phyloP scores from a whole-genome alignment of 2,888 invertebrate genomes.

The Eupithecia inturbata region DNA sequence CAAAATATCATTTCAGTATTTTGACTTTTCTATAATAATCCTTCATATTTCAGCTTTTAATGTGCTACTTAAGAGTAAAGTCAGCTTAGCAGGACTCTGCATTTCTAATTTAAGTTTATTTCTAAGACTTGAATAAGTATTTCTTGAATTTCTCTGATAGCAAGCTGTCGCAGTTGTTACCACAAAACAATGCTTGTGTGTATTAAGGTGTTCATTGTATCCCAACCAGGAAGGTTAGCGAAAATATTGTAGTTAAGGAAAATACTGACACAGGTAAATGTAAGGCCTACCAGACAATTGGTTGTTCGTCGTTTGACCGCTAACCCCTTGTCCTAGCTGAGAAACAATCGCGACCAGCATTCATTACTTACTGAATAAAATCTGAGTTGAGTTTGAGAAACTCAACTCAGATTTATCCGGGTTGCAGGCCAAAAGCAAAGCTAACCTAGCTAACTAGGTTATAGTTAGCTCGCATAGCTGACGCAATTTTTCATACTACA shows the following conservation, averaged over 20 bases:
- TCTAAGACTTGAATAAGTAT: not conserved
- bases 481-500: too few relatives aligned
- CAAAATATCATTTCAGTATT: constrained; percentile 35
- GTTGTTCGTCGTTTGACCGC: not conserved
- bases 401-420: not conserved
- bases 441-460: too few relatives aligned
- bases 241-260: constrained; percentile 31
- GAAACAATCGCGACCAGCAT: not conserved
- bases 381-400: too few relatives aligned
- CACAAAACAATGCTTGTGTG: constrained; percentile 1
- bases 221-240: constrained; percentile 50
- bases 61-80: constrained; percentile 14
- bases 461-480: too few relatives aligned
- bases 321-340: not conserved
- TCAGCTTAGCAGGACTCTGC: constrained; percentile 12
- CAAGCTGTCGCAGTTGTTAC: not conserved
- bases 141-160: not conserved
- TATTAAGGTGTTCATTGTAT: constrained; percentile 38
- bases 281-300: not conserved
- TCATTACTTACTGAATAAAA: not conserved
- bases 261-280: not conserved
- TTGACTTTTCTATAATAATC: constrained; percentile 19
- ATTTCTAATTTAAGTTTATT: constrained; percentile 20
- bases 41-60: constrained; percentile 12
- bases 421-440: too few relatives aligned